These are phyloP conservation scores for Osmerus mordax DNA, from an alignment of 2,113 vertebrate genomes.

Conservation along the genomic window DNA sequence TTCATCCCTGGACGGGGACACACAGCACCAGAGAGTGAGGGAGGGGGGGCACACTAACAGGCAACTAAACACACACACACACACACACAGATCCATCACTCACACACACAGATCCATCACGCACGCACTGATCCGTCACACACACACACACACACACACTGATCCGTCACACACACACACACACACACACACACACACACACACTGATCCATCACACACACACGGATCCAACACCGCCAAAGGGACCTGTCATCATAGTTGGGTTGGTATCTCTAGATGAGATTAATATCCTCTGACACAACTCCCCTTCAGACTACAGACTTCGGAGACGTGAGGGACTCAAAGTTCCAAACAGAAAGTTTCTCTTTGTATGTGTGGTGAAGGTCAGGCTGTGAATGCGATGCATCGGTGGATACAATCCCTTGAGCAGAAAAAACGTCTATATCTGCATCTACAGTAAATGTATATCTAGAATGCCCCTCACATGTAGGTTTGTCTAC, in stretches of 20 bases:
- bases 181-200: too few relatives aligned
- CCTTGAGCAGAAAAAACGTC: too few relatives aligned
- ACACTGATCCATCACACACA: background rate
- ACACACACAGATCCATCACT: background rate
- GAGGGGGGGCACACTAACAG: background rate
- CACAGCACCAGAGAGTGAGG: background rate
- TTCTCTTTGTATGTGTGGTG: too few relatives aligned
- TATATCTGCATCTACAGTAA: too few relatives aligned
- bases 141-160: background rate
- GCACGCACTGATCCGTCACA: background rate
- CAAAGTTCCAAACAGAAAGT: too few relatives aligned
- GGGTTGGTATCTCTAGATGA: slow-evolving; percentile 11
- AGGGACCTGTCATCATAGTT: slow-evolving; percentile 39
- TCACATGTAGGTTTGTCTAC: too few relatives aligned
- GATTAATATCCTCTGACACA: slow-evolving; percentile 49
- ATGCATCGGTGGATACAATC: too few relatives aligned
- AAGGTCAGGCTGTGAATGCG: too few relatives aligned
- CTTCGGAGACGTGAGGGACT: too few relatives aligned
- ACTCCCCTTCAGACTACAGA: slow-evolving; percentile 26
- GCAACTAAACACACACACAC: background rate
- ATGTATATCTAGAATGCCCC: too few relatives aligned
- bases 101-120: background rate
- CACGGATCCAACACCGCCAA: background rate
- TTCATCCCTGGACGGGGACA: slow-evolving; percentile 78
- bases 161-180: background rate